Conservation (phyloP, 2,113 vertebrate genomes). For the Alligator sinensis region DNA sequence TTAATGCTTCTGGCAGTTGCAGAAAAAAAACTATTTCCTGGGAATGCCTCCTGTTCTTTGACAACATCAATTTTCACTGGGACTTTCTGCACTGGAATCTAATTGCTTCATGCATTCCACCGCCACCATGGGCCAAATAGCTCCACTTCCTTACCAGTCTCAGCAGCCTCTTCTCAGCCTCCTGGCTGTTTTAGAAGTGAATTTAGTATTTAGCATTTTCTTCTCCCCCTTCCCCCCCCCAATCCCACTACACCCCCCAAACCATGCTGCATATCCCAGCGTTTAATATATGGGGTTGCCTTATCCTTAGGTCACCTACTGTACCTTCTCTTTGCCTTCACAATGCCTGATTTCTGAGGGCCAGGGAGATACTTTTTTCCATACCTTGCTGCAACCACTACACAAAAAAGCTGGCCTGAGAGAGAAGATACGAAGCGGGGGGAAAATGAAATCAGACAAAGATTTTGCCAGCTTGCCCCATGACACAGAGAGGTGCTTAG, state of each 20-base stretch:
- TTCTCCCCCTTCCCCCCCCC: background rate
- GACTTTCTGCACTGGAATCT: background rate
- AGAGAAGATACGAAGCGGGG: accelerated
- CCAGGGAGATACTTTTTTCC: background rate
- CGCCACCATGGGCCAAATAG: accelerated
- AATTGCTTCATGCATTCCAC: accelerated
- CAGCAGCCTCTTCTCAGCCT: background rate
- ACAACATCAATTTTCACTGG: accelerated
- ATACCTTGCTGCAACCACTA: accelerated
- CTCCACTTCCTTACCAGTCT: background rate
- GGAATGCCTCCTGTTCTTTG: background rate
- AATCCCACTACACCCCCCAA: background rate
- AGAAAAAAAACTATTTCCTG: background rate
- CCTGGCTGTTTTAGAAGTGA: background rate
- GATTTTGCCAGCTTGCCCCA: background rate
- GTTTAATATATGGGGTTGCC: background rate
- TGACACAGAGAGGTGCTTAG: background rate
- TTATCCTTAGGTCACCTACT: background rate
- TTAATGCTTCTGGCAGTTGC: background rate
- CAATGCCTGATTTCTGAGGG: accelerated
- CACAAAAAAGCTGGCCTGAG: background rate
- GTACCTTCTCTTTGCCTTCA: accelerated
- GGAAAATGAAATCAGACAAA: background rate
- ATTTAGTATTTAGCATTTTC: background rate
- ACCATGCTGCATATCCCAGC: no score